Base-by-base conservation (phyloP, 2,797 vertebrate genomes). In the Pygocentrus nattereri region DNA sequence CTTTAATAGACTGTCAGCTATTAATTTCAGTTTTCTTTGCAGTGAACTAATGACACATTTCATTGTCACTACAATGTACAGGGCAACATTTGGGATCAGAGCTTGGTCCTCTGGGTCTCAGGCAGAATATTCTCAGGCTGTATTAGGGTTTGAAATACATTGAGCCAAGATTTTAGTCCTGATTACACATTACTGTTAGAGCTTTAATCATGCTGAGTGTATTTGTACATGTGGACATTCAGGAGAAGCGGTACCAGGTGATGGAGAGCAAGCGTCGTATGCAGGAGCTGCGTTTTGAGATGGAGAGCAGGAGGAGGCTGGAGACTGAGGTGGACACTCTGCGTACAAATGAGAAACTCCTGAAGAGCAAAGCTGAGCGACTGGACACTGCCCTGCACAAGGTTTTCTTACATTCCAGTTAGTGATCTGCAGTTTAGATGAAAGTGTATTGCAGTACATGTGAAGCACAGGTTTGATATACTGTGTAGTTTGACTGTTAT, bases 301-400 rank as follows among this genome's bases (percentile, higher is more conserved):
- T 76, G 76, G 89, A 93, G 82, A 94, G 95, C 85, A 96, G 94
- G 85, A 93, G 82, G 76, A 95, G 91, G 73, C 90, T 98, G 81
- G 59, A 89, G 6, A 89, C 76, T 4, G 94, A 96, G 27, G 79
- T 97, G 67, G 94, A 96, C 76, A 88, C 90, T n/a, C 84, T 96
- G n/a, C 88, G 82, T 23, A 92, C 90, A 70, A 94, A 94, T 86
- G 94, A 97, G 74, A 92, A 90, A 82, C 67, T 74, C 47, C 82
- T 96, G 71, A 94, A 91, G 79, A 93, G 92, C 41, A 94, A 94
- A 73, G 88, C 95, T 31, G 38, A 85, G 8, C 90, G 92, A 76
- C 91, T 97, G 92, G 95, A 97, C 88, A 73, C 87, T 27, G 93
- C 95, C 76, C 93, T 97, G 81, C 94, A 96, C 80, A 97, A 97